Evolutionary conservation across 2,113 vertebrate genomes (phyloP), one percentile per base, ranked within the genome.

Genomic region (Chroicocephalus ridibundus): DNA sequence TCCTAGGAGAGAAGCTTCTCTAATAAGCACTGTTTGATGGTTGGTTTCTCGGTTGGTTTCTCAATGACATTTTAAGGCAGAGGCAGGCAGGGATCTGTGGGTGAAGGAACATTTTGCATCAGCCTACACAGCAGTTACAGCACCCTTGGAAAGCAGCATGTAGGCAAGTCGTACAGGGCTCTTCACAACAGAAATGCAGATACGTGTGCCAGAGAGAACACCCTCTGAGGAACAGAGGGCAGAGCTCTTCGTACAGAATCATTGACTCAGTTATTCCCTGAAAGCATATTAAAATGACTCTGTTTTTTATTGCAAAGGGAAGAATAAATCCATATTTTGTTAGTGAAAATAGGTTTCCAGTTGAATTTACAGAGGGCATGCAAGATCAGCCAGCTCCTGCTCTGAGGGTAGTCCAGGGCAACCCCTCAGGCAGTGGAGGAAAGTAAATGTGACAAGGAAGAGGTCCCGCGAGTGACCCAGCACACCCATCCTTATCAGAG

Each of bases 101-200:
- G 97, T 96, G 96, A 91, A 86, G 58, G 97, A 98, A 97, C 97
- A 97, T 97, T 97, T 96, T 96, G 94, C 95, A 86, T 66, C 52
- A 91, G 61, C 97, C 97, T 65, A 96, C 97, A 86, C 95, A 83
- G 85, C 81, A 91, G 81, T 62, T 69, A 21, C 61, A 81, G 96
- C 72, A 88, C 93, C 88, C 64, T n/a, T 4, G 10, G 91, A 68
- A 85, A 96, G 82, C 5, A 36, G 44, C 11, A 65, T 51, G 95
- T 96, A 94, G 97, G 97, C 93, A 96, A 81, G 64, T 44, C 2
- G 2, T 49, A 44, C 93, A 82, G 87, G 95, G 96, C 94, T 88
- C 93, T 75, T 89, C 91, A 40, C 90, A 95, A 76, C 94, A 90
- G 90, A 70, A 68, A 77, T 81, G 69, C 87, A 69, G 87, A 74